Evolutionary conservation across 2,797 vertebrate genomes (phyloP), one percentile per base, ranked within the genome.

Genomic region (Apogon hyalosoma): DNA sequence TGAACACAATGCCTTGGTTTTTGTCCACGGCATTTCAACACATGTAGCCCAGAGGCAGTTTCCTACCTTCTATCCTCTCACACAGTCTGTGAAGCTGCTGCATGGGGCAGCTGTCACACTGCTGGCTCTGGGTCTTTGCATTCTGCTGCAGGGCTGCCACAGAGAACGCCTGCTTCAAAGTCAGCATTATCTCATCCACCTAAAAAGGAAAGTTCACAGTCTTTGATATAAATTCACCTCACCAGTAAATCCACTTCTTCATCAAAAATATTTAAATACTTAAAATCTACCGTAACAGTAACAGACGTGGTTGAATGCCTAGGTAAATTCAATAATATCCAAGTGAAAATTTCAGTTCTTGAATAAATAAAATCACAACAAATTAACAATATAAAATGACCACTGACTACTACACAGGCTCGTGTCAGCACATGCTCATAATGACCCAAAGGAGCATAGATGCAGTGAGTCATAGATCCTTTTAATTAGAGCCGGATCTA

Each of bases 101-200:
- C 92, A 99, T 92, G 12, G 98, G 98, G 78, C 98, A 99, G 49
- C 90, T 88, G 62, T 98, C 96, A 60, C 98, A 99, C 76, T 96
- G 95, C 71, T 95, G 95, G 60, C 87, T 87, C 13, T 95, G 95
- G 13, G 90, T 91, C 86, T 89, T 96, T 7, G 93, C 93, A 11
- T 90, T 97, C 70, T 95, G 96, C 67, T 97, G 96, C 67, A 94
- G 88, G 14, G 98, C 97, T 1, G 98, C 98, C 75, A 96, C 95
- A 0, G 96, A 96, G 85, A 99, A 99, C 0, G 98, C 97, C 92
- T 99, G 98, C 84, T 97, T 98, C 90, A 99, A 79, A 10, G 98
- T 99, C 94, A 98, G 90, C 98, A 99, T 99, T 83, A 99, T 98
- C 87, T 99, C 98, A 77, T 98, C 97, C 58, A 99, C 98, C 98